phyloP scores from a whole-genome alignment of 2,113 vertebrate genomes.

The Chrysemys picta region DNA sequence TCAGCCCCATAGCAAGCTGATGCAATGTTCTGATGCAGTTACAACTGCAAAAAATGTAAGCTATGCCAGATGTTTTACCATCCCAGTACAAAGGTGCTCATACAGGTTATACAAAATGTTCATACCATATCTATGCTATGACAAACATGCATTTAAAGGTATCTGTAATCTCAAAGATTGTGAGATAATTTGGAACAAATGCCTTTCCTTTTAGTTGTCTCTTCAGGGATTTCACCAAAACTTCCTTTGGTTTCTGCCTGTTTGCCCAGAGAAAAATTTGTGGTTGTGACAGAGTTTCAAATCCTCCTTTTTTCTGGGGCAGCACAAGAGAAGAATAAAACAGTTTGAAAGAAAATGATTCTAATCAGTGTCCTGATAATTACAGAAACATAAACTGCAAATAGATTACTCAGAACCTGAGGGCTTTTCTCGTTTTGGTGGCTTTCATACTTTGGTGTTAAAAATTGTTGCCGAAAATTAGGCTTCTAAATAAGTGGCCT shows the following conservation, averaged over 20 bases:
- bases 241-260: not conserved
- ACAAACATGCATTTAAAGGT: not conserved
- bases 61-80: not conserved
- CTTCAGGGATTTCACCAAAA: not conserved
- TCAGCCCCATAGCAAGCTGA: not conserved
- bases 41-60: not conserved
- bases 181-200: rapidly evolving
- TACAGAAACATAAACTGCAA: not conserved
- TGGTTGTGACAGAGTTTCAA: not conserved
- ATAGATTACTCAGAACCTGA: not conserved
- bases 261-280: not conserved
- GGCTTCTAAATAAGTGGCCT: not conserved
- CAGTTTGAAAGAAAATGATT: not conserved
- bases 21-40: not conserved
- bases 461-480: not conserved
- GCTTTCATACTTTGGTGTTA: not conserved
- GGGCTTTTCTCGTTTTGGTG: not conserved
- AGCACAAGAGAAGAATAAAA: not conserved
- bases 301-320: not conserved
- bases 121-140: not conserved
- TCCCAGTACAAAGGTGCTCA: not conserved
- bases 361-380: not conserved
- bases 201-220: not conserved
- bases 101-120: not conserved
- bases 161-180: not conserved